Base-by-base conservation (phyloP, 2,797 vertebrate genomes). In the Glyptemys insculpta region DNA sequence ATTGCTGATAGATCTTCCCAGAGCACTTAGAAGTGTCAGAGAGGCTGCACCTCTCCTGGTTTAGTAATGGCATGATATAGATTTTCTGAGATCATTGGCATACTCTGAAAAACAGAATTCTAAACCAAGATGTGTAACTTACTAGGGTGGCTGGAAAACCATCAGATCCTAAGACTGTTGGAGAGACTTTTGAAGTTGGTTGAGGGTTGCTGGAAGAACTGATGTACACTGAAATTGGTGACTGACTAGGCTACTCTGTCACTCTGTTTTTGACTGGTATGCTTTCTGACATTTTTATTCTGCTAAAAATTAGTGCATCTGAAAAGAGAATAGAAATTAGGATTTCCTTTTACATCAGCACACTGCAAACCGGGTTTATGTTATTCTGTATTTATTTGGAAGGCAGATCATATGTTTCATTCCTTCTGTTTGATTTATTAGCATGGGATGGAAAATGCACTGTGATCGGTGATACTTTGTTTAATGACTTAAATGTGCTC, bases 391-490 rank as follows among this genome's bases (percentile, higher is more conserved):
- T 93, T n/a, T 83, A 59, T 81, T 94, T 87, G 89, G 31, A 91
- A 91, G 86, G 91, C 41, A 76, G 25, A 76, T 12, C 10, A 6
- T 29, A 0, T 62, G 90, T 94, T 93, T 91, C 78, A 90, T 83
- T 90, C 79, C 56, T 86, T 65, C 83, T 52, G 85, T n/a, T 27
- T 93, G 74, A 93, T 91, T 87, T 94, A 44, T 93, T 95, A 96
- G 79, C 59, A 84, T 81, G 49, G 81, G 53, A 95, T 49, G 88
- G 89, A 34, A 97, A 96, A 95, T 34, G 34, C 34, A 82, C 82
- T 84, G 74, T 44, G 92, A 97, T 89, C 65, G 74, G 74, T 44
- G 91, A 96, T 86, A 74, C 68, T 84, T 81, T 2, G 3, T 62
- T 83, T 76, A 27, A 81, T 93, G 91, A 89, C 12, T 47, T 68